Evolutionary conservation across 2,797 vertebrate genomes (phyloP).

Genomic region (Sarcophilus harrisii): DNA sequence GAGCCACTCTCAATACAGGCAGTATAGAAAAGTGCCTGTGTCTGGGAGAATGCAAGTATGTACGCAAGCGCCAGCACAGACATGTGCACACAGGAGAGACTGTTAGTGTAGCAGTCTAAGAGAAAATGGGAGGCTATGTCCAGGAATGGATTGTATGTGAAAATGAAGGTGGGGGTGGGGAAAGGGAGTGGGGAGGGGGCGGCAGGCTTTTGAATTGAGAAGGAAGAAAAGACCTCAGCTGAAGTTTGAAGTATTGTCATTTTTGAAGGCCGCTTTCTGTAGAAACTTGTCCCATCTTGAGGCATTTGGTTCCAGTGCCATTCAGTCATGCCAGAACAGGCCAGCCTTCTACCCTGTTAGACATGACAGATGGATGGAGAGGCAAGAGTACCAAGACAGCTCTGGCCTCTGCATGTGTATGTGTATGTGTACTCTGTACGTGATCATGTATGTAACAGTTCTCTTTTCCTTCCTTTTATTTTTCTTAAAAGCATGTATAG

Average conservation of each 20-base stretch:
- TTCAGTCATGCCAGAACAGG: slow-evolving; percentile 39
- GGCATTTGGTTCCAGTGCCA: slow-evolving; percentile 32
- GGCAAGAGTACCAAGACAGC: not conserved
- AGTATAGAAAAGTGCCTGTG: slow-evolving; percentile 2
- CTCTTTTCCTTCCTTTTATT: slow-evolving; percentile 45
- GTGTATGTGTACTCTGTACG: not conserved
- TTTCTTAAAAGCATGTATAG: not conserved
- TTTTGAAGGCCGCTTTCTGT: not conserved
- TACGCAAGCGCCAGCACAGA: not conserved
- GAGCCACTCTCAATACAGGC: slow-evolving; percentile 20
- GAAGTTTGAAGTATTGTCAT: slow-evolving; percentile 54
- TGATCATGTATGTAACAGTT: not conserved
- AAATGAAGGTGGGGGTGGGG: not conserved
- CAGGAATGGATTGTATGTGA: not conserved
- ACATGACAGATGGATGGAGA: slow-evolving; percentile 43
- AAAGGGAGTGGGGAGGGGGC: not conserved
- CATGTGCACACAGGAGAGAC: not conserved
- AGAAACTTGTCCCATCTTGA: not conserved
- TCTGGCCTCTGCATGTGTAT: not conserved
- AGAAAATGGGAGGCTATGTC: not conserved
- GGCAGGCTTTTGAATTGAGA: slow-evolving; percentile 32
- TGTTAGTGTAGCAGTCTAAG: not conserved
- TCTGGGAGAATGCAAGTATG: slow-evolving; percentile 30
- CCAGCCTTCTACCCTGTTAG: slow-evolving; percentile 23
- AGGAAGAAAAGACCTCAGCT: slow-evolving; percentile 11